phyloP scores from a whole-genome alignment of 2,113 vertebrate genomes.

The Zeus faber region DNA sequence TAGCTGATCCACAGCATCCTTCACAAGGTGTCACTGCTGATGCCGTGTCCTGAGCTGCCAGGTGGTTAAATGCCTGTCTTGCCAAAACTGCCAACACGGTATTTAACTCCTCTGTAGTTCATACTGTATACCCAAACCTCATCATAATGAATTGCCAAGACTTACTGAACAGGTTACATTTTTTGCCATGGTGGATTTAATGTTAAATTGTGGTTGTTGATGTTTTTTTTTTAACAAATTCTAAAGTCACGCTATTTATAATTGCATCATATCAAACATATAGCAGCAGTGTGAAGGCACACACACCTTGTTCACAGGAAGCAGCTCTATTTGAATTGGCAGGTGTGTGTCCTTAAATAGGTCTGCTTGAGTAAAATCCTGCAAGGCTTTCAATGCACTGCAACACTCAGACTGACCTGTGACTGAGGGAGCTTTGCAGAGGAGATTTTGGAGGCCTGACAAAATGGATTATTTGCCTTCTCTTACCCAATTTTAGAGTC shows the following conservation, averaged over 20 bases:
- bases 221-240: no score
- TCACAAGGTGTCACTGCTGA: no score
- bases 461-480: conserved; percentile 67
- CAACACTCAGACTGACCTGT: conserved; percentile 48
- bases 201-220: neutral
- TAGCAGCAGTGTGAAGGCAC: no score
- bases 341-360: conserved; percentile 37
- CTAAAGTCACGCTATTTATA: conserved; percentile 18
- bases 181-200: neutral
- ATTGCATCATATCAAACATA: neutral
- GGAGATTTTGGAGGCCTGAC: conserved; percentile 62
- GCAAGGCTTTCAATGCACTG: conserved; percentile 53
- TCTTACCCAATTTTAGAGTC: conserved; percentile 37
- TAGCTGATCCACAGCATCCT: no score
- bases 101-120: no score
- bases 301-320: conserved; percentile 24
- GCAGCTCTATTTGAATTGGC: conserved; percentile 50
- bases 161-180: no score
- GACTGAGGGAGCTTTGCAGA: conserved; percentile 47
- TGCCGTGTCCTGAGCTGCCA: no score
- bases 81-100: no score
- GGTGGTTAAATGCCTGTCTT: no score
- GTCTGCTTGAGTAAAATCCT: conserved; percentile 48
- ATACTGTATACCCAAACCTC: no score
- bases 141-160: neutral